Percentiles rank a stretch among this genome's conserved stretches.
Conservation (phyloP, 2,797 vertebrate genomes). For the Protosalanx chinensis region DNA sequence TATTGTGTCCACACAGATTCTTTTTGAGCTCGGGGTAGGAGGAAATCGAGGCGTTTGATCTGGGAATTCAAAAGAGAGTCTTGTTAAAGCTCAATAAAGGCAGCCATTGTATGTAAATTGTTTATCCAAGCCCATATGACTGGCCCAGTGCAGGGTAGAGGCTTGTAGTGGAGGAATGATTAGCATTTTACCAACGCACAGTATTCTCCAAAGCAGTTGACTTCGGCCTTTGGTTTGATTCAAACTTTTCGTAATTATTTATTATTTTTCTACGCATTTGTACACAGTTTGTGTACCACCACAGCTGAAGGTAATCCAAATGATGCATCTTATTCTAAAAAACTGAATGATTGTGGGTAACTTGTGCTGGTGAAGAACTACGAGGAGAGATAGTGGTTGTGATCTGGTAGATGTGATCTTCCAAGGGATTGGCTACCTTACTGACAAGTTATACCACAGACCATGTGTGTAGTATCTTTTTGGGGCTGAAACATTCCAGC, state of each 20-base stretch:
- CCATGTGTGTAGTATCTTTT: too few relatives aligned
- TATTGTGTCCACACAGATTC: conserved; percentile 88
- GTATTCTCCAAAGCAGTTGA: conserved; percentile 63
- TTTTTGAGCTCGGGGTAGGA: conserved; percentile 84
- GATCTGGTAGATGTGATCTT: too few relatives aligned
- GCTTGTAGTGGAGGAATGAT: conserved; percentile 77
- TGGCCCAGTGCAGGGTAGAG: conserved; percentile 85
- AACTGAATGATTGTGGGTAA: background rate
- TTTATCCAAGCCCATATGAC: conserved; percentile 98
- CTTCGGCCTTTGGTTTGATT: conserved; percentile 48
- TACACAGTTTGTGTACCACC: conserved; percentile 77
- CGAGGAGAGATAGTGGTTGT: background rate
- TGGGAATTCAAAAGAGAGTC: conserved; percentile 97
- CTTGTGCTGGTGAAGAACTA: background rate
- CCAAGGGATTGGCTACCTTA: background rate
- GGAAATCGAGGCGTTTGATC: conserved; percentile 94
- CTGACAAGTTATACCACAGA: too few relatives aligned
- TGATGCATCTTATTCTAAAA: conserved; percentile 18
- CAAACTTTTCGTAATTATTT: conserved; percentile 54
- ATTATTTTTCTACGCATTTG: conserved; percentile 60
- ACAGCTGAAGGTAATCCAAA: conserved; percentile 77
- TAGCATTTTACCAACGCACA: conserved; percentile 76
- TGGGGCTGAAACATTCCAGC: background rate
- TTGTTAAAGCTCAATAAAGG: conserved; percentile 89
- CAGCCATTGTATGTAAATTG: conserved; percentile 90